These are phyloP conservation scores for Apoderus coryli DNA, from an alignment of 2,888 invertebrate species.

Conservation along the genomic window DNA sequence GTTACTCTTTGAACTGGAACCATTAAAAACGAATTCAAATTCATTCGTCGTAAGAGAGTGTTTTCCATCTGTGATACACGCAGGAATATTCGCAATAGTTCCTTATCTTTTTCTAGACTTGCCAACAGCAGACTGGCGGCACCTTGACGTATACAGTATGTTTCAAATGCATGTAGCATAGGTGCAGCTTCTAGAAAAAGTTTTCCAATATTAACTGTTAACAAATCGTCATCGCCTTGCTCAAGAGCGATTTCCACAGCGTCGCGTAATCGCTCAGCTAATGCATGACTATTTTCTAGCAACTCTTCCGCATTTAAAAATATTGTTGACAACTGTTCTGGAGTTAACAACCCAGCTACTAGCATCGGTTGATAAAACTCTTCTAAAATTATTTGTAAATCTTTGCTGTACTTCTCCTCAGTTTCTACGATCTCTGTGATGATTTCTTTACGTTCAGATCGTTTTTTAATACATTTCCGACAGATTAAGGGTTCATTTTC, in stretches of 20 bases:
- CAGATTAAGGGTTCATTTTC: conserved; percentile 75
- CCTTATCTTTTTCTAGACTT: conserved; percentile 88
- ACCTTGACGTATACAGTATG: conserved; percentile 88
- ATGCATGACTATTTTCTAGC: conserved; percentile 66
- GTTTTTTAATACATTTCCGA: conserved; percentile 74
- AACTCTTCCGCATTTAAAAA: conserved; percentile 90
- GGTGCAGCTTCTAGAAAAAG: conserved; percentile 80
- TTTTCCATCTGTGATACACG: conserved; percentile 96
- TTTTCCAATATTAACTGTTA: conserved; percentile 81
- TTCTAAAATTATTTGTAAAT: conserved; percentile 81
- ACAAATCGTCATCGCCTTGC: conserved; percentile 68
- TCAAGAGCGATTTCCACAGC: conserved; percentile 74
- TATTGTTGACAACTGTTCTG: conserved; percentile 80
- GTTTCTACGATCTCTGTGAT: conserved; percentile 92
- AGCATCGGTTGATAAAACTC: conserved; percentile 90
- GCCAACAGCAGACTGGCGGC: conserved; percentile 76
- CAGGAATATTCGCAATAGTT: conserved; percentile 82
- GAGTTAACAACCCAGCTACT: conserved; percentile 78
- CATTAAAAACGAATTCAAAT: conserved; percentile 95
- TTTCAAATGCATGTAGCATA: conserved; percentile 90
- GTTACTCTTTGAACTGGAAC: conserved; percentile 95
- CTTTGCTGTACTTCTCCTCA: conserved; percentile 88
- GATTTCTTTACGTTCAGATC: conserved; percentile 85
- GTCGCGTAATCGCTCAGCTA: conserved; percentile 75
- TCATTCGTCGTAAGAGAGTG: conserved; percentile 82